A percentile compares a stretch with the other conserved stretches of the same genome.
phyloP scores from a whole-genome alignment of 2,113 vertebrate species.

The Bubo bubo region DNA sequence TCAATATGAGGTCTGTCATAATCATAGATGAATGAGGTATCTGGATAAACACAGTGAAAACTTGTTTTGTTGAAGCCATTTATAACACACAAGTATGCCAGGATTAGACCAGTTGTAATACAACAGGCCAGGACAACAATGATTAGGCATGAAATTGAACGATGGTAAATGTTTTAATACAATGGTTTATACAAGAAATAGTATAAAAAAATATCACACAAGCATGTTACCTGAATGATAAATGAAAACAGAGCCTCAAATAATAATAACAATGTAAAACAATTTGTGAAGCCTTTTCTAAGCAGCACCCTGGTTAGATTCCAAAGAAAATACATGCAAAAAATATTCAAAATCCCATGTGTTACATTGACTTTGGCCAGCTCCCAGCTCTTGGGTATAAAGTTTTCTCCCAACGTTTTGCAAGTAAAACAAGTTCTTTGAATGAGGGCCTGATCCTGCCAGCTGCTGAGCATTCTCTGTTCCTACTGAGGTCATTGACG shows the following conservation, averaged over 20 bases:
- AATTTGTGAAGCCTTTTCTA: slow-evolving; percentile 57
- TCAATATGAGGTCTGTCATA: neutral
- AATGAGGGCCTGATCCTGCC: slow-evolving; percentile 18
- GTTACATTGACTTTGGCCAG: slow-evolving; percentile 60
- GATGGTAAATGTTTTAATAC: neutral
- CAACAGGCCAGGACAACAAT: neutral
- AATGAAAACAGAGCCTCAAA: slow-evolving; percentile 35
- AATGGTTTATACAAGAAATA: neutral
- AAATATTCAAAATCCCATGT: slow-evolving; percentile 57
- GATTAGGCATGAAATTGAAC: neutral
- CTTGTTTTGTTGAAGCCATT: neutral
- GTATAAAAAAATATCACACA: neutral
- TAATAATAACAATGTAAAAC: slow-evolving; percentile 61
- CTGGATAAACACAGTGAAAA: neutral
- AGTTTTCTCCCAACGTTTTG: slow-evolving; percentile 43
- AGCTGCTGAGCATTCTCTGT: neutral
- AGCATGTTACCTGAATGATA: slow-evolving; percentile 50
- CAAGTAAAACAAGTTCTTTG: slow-evolving; percentile 52
- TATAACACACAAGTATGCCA: neutral
- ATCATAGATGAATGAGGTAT: neutral
- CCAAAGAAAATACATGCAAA: slow-evolving; percentile 71
- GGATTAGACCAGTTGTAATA: neutral
- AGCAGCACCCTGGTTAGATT: slow-evolving; percentile 55
- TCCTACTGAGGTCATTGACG: neutral
- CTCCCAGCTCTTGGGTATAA: slow-evolving; percentile 48